Base-by-base conservation (phyloP, 2,797 vertebrate species). In the Masticophis lateralis region DNA sequence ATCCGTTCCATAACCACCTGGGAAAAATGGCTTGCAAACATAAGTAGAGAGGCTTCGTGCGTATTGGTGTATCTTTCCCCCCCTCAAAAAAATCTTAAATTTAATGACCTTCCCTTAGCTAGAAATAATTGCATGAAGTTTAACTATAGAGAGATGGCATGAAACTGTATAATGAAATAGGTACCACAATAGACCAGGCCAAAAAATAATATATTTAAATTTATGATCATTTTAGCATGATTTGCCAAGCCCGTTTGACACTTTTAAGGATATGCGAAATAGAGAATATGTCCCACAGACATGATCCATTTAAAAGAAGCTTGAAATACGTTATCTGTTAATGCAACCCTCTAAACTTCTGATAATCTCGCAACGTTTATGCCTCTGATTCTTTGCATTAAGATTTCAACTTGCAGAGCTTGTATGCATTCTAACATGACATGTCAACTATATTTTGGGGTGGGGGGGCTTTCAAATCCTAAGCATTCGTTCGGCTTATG, bases 321-420 rank as follows among this genome's bases (percentile, higher is more conserved):
- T 89, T 92, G 95, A 96, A 95, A 92, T 95, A 93, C 0, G 1
- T 87, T 87, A 92, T 91, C 91, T 93, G 43, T 91, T 94, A 61
- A 96, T 95, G 87, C 94, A 88, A 93, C 43, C 53, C 79, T 91
- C 94, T 95, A 95, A 96, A 95, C 95, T 93, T 96, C 94, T 94
- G 93, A 93, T 94, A 95, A 94, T 88, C 93, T 97, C 93, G 94
- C 91, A 92, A 94, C 92, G 12, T 91, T 96, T 74, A 91, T 92
- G 90, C 94, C 95, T 96, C 59, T 95, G 74, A 96, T 96, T 95
- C 89, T 97, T 95, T 92, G 95, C 95, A 96, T 95, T 96, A 95
- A 96, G 95, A 94, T 96, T 94, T 97, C 95, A 96, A 96, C 95
- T 96, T 97, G 95, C 96, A 95, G 92, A 95, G 92, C 91, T 51